phyloP scores from a whole-genome alignment of 2,888 invertebrate genomes.

The Cataglyphis altisquamis region DNA sequence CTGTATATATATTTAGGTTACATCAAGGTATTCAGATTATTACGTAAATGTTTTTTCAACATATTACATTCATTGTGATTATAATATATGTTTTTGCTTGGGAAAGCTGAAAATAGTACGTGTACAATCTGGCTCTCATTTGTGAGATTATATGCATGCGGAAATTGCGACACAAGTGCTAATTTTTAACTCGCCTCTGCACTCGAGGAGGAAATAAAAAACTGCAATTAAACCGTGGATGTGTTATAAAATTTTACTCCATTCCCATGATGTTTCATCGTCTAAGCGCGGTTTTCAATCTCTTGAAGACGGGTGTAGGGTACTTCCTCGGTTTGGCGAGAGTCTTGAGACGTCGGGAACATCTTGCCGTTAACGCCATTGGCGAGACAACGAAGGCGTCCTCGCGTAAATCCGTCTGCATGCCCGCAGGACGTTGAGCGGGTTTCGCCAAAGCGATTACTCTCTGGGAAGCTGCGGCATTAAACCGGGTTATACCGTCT shows the following conservation, averaged over 20 bases:
- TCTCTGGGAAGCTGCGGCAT: slow-evolving; percentile 74
- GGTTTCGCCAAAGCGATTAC: slow-evolving; percentile 74
- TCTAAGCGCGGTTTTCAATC: slow-evolving; percentile 20
- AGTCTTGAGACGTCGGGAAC: slow-evolving; percentile 74
- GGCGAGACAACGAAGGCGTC: slow-evolving; percentile 81
- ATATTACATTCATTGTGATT: slow-evolving; percentile 8
- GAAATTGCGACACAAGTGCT: slow-evolving; percentile 17
- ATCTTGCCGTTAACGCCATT: slow-evolving; percentile 78
- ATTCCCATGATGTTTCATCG: neutral
- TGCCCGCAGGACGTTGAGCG: slow-evolving; percentile 74
- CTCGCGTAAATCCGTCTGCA: slow-evolving; percentile 79
- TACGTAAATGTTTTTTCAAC: neutral
- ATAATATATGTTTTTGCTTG: neutral
- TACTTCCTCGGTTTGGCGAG: slow-evolving; percentile 79
- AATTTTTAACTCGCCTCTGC: slow-evolving; percentile 9
- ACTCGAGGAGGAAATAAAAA: neutral
- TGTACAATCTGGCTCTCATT: neutral
- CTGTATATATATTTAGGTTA: neutral
- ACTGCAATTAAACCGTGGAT: slow-evolving; percentile 34
- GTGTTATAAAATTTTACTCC: neutral
- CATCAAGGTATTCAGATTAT: neutral
- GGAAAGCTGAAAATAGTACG: neutral
- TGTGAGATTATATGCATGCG: neutral
- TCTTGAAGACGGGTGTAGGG: slow-evolving; percentile 43
- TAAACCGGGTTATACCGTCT: slow-evolving; percentile 54